Evolutionary conservation across 2,888 invertebrate genomes (phyloP).

Genomic region (Teleiodes luculella): DNA sequence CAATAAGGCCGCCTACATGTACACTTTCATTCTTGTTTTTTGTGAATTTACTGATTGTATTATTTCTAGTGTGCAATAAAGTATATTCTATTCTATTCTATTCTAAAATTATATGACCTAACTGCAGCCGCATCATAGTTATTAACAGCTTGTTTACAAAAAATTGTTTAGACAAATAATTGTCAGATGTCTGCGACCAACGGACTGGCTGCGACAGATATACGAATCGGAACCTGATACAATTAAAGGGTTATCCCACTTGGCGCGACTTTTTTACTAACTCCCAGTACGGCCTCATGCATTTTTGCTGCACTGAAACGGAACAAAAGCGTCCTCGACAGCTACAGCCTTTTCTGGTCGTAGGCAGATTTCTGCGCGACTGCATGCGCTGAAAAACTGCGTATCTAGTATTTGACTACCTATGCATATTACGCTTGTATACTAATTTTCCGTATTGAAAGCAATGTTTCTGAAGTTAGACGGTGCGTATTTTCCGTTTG

Average conservation of each 20-base stretch:
- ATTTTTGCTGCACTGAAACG: constrained; percentile 8
- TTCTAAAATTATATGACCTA: too few species aligned
- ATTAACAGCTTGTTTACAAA: too few species aligned
- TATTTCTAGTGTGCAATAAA: too few species aligned
- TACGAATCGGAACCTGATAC: background rate
- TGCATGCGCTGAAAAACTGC: background rate
- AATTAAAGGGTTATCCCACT: background rate
- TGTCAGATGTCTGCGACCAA: too few species aligned
- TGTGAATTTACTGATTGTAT: too few species aligned
- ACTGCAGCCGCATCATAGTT: too few species aligned
- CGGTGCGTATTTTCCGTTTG: background rate
- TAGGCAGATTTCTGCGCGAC: constrained; percentile 6
- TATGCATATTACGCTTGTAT: background rate
- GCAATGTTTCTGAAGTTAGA: background rate
- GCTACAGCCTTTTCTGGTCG: constrained; percentile 4
- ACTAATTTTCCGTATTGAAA: background rate
- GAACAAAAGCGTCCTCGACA: constrained; percentile 8
- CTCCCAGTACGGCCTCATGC: background rate
- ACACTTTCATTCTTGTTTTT: too few species aligned
- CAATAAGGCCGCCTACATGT: too few species aligned
- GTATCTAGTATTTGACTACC: background rate
- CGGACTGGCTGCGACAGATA: too few species aligned
- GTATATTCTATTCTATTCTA: too few species aligned
- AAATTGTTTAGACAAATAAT: too few species aligned
- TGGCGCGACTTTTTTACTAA: background rate